Evolutionary conservation across 2,113 vertebrate genomes (phyloP).

Genomic region (Austrofundulus limnaeus): DNA sequence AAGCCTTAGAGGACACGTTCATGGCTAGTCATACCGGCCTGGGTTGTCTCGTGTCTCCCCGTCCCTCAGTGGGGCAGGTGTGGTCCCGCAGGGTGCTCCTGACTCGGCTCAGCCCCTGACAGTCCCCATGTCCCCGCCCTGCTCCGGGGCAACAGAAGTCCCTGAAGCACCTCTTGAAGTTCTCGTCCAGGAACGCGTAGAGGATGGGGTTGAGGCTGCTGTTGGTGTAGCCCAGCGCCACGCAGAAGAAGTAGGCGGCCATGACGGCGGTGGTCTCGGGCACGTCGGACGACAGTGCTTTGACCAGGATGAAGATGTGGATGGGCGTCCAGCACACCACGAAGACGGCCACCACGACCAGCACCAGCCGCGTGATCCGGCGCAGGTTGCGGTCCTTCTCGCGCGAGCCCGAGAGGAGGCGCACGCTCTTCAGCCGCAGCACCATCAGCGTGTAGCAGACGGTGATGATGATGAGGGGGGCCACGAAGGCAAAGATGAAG

Average conservation of each 20-base stretch:
- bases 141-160: conserved; percentile 89
- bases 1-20: conserved; percentile 84
- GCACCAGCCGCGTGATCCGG: conserved; percentile 91
- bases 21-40: conserved; percentile 97
- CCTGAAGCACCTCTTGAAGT: conserved; percentile 96
- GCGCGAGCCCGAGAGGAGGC: conserved; percentile 91
- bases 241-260: conserved; percentile 96
- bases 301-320: conserved; percentile 94
- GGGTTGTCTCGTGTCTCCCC: conserved; percentile 72
- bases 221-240: conserved; percentile 95
- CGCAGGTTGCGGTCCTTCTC: conserved; percentile 95
- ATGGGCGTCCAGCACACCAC: conserved; percentile 93
- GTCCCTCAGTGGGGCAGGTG: conserved; percentile 77
- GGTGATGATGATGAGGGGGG: conserved; percentile 90
- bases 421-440: conserved; percentile 88
- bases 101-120: conserved; percentile 82
- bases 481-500: conserved; percentile 92
- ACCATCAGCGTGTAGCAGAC: conserved; percentile 97
- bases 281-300: conserved; percentile 83
- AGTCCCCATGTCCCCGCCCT: conserved; percentile 75
- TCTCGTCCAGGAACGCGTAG: conserved; percentile 87
- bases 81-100: conserved; percentile 87
- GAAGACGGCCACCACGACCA: conserved; percentile 95
- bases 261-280: conserved; percentile 89
- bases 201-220: conserved; percentile 95